These are phyloP conservation scores for Euzetes globulus DNA, from an alignment of 2,888 invertebrate species.

Conservation along the genomic window DNA sequence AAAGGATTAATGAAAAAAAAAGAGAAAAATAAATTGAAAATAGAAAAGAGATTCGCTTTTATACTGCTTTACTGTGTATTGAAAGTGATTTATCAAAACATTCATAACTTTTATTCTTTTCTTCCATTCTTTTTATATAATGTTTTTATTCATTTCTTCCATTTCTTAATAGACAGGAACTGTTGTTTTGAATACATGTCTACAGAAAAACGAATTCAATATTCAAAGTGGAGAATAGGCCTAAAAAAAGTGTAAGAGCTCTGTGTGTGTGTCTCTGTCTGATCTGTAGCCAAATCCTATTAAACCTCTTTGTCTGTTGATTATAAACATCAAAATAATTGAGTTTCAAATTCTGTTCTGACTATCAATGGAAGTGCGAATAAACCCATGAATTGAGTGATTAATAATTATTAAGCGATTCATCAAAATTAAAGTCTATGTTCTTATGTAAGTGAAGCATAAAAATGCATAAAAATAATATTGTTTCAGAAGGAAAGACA, in stretches of 20 bases:
- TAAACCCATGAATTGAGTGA: background rate
- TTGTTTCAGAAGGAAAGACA: background rate
- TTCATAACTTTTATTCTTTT: background rate
- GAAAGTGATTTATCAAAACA: constrained; percentile 8
- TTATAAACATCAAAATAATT: background rate
- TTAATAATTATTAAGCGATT: constrained; percentile 8
- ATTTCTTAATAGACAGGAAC: background rate
- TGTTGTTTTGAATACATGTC: background rate
- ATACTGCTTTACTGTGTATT: background rate
- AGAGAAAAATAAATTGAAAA: too few species aligned
- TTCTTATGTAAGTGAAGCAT: background rate
- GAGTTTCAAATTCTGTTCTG: background rate
- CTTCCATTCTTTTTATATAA: background rate
- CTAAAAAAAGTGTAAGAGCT: background rate
- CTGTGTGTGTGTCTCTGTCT: too few species aligned
- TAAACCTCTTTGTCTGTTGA: too few species aligned
- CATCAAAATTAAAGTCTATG: background rate
- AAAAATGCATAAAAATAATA: background rate
- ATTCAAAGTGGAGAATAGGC: background rate
- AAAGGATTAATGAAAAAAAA: too few species aligned
- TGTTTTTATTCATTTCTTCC: too few species aligned
- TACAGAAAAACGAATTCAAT: background rate
- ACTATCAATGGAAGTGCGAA: background rate
- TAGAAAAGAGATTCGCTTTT: background rate
- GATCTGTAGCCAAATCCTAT: too few species aligned